Conservation (phyloP, 2,113 vertebrate species). For the Chionomys nivalis region DNA sequence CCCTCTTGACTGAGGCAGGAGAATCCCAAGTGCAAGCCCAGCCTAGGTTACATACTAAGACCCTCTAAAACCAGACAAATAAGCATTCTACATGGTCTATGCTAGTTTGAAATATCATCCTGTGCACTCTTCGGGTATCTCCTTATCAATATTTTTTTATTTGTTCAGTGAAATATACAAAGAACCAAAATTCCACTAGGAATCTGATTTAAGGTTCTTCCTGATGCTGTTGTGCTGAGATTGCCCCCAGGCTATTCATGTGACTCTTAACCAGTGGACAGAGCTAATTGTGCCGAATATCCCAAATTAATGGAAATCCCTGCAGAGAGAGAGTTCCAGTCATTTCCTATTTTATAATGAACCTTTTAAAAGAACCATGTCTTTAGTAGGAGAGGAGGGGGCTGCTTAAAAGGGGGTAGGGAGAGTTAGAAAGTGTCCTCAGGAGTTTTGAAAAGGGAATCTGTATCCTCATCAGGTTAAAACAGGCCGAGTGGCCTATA, state of each 20-base stretch:
- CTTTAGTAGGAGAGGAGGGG: conserved; percentile 16
- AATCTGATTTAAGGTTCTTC: conserved; percentile 5
- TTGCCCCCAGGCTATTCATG: neutral
- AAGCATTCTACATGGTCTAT: neutral
- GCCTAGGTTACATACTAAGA: neutral
- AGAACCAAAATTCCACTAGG: neutral
- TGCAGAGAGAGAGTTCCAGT: conserved; percentile 64
- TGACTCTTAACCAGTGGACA: conserved; percentile 7
- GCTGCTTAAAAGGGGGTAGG: neutral
- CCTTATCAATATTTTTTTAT: neutral
- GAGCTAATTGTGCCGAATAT: conserved; percentile 39
- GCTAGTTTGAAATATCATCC: neutral
- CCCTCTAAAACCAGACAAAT: neutral
- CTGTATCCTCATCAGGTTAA: neutral
- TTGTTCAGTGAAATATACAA: conserved; percentile 20
- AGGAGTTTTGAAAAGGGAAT: neutral
- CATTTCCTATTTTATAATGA: conserved; percentile 55
- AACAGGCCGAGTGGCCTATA: neutral
- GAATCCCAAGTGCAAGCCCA: neutral
- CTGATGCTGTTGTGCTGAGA: neutral
- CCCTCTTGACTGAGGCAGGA: neutral
- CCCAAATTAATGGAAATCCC: conserved; percentile 58
- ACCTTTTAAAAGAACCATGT: neutral
- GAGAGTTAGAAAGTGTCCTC: neutral
- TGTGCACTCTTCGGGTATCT: neutral